phyloP scores from a whole-genome alignment of 2,888 invertebrate genomes.

The Eledone cirrhosa region DNA sequence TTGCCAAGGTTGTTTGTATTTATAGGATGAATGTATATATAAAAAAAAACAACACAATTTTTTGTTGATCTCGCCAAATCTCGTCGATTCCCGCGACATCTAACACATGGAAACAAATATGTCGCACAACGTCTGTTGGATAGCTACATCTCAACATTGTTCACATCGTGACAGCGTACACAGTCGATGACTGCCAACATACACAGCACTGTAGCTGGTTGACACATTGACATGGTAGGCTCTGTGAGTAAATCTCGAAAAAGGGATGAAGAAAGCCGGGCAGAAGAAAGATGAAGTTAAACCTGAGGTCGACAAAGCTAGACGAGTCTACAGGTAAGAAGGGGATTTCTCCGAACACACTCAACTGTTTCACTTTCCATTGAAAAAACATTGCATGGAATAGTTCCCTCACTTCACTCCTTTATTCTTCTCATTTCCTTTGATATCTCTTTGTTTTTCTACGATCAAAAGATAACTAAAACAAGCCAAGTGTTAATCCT shows the following conservation, averaged over 20 bases:
- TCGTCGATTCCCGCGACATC: slow-evolving; percentile 21
- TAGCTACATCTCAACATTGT: neutral
- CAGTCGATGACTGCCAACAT: neutral
- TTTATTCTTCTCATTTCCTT: neutral
- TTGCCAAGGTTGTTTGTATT: too few species aligned
- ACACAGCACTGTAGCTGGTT: slow-evolving; percentile 9
- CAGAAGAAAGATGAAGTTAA: slow-evolving; percentile 50
- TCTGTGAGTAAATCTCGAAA: slow-evolving; percentile 17
- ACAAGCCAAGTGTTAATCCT: too few species aligned
- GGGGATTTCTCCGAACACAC: neutral
- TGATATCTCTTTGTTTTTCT: too few species aligned
- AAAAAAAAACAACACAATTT: too few species aligned
- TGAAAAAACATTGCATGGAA: neutral
- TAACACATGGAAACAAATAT: slow-evolving; percentile 28
- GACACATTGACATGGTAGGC: slow-evolving; percentile 8
- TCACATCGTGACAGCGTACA: neutral
- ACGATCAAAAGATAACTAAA: too few species aligned
- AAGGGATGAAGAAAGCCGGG: slow-evolving; percentile 52
- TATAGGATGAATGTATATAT: too few species aligned
- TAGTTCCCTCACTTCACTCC: neutral
- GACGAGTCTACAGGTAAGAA: slow-evolving; percentile 56
- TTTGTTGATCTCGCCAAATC: slow-evolving; percentile 9
- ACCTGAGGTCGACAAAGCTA: slow-evolving; percentile 59
- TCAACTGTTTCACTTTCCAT: neutral
- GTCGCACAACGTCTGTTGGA: slow-evolving; percentile 10